phyloP scores from a whole-genome alignment of 2,797 vertebrate species.

The Rhinatrema bivittatum region DNA sequence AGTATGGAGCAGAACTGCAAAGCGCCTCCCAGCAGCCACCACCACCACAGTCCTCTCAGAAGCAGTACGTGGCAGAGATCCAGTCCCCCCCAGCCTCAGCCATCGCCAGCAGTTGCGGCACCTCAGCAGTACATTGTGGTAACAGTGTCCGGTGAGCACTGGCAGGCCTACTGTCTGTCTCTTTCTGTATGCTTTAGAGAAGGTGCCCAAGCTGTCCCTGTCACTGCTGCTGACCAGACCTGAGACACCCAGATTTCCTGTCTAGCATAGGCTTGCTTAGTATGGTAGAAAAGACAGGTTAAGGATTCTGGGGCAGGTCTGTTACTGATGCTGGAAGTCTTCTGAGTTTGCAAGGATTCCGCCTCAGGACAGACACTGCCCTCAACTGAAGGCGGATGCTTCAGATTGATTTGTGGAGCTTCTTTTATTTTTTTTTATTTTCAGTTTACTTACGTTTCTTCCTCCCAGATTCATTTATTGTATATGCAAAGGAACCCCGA shows the following conservation, averaged over 20 bases:
- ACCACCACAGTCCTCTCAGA: conserved; percentile 48
- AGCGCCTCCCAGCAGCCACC: conserved; percentile 54
- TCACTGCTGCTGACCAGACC: background rate
- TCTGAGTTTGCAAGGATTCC: no score
- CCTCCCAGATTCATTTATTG: no score
- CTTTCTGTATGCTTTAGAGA: no score
- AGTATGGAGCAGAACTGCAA: conserved; percentile 49
- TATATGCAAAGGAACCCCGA: no score
- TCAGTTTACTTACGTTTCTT: no score
- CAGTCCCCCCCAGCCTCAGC: conserved; percentile 51
- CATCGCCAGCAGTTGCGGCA: conserved; percentile 32
- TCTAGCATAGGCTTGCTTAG: background rate
- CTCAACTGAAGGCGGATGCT: no score
- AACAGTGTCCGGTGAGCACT: conserved; percentile 77
- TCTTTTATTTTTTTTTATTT: no score
- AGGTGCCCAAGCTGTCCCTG: background rate
- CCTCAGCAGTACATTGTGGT: conserved; percentile 85
- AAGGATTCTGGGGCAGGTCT: no score
- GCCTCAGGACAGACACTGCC: no score
- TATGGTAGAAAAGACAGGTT: background rate
- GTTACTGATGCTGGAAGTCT: no score
- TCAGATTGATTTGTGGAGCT: no score
- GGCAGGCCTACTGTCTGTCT: background rate
- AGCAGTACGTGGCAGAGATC: conserved; percentile 70
- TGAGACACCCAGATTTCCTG: background rate